Evolutionary conservation across 2,888 invertebrate genomes (phyloP).

Genomic region (Phalera bucephala): DNA sequence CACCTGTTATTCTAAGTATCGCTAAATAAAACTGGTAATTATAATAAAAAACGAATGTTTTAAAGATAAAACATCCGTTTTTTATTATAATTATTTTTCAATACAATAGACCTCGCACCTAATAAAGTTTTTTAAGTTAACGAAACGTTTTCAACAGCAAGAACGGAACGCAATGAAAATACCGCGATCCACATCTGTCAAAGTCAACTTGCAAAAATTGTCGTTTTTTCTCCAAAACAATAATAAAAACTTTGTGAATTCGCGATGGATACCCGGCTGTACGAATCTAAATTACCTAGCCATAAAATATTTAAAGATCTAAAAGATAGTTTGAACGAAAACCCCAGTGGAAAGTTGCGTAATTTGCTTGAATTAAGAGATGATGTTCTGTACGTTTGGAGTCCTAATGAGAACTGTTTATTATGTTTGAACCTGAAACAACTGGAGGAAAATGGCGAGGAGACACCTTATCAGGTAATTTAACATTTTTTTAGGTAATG

Average conservation of each 20-base stretch:
- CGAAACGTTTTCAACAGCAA: no score
- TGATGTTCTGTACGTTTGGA: slow-evolving; percentile 87
- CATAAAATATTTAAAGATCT: slow-evolving; percentile 85
- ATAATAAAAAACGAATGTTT: no score
- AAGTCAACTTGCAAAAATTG: slow-evolving; percentile 27
- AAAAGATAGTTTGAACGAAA: slow-evolving; percentile 78
- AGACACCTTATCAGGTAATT: slow-evolving; percentile 84
- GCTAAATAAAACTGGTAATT: no score
- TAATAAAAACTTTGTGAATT: slow-evolving; percentile 23
- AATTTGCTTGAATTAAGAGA: slow-evolving; percentile 86
- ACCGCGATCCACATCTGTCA: slow-evolving; percentile 30
- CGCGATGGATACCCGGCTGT: slow-evolving; percentile 82
- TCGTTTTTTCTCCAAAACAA: slow-evolving; percentile 40
- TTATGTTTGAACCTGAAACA: slow-evolving; percentile 83
- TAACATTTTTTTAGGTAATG: slow-evolving; percentile 5
- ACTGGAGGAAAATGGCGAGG: slow-evolving; percentile 71
- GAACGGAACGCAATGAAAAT: slow-evolving; percentile 30
- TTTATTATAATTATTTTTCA: no score
- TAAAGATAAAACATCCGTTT: no score
- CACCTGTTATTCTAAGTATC: no score
- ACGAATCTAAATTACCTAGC: slow-evolving; percentile 82
- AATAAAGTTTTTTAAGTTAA: no score
- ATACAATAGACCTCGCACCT: no score
- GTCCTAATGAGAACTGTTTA: slow-evolving; percentile 84
- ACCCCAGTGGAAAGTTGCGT: slow-evolving; percentile 78